Percentiles rank a stretch among this genome's conserved stretches.
Evolutionary conservation across 2,888 invertebrate species (phyloP).

Genomic region (Idaea straminata): DNA sequence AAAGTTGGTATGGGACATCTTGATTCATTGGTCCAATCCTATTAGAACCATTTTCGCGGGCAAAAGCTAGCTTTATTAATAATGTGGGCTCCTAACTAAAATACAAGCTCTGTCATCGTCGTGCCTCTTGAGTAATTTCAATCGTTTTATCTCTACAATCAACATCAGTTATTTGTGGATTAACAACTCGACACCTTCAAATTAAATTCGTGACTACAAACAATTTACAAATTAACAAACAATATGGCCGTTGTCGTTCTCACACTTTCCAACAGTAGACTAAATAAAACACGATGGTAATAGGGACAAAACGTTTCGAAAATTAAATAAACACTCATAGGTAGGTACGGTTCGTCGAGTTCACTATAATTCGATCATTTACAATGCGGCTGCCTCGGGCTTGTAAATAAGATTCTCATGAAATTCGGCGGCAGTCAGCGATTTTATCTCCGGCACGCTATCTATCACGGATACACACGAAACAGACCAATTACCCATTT

Average conservation of each 20-base stretch:
- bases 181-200: slow-evolving; percentile 55
- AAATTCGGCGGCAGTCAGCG: slow-evolving; percentile 67
- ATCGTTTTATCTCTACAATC: neutral
- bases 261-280: slow-evolving; percentile 59
- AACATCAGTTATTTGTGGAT: slow-evolving; percentile 35
- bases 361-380: slow-evolving; percentile 72
- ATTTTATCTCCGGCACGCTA: slow-evolving; percentile 71
- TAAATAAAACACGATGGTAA: slow-evolving; percentile 51
- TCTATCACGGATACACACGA: slow-evolving; percentile 69
- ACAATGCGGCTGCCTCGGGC: slow-evolving; percentile 61
- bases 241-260: slow-evolving; percentile 50
- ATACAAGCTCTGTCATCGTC: neutral
- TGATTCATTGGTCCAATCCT: too few species aligned
- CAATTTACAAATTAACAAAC: slow-evolving; percentile 53
- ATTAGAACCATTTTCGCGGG: too few species aligned
- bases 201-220: slow-evolving; percentile 60
- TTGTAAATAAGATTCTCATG: slow-evolving; percentile 67
- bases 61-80: too few species aligned
- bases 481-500: slow-evolving; percentile 62
- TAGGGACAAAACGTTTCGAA: slow-evolving; percentile 66
- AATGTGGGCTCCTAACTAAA: neutral
- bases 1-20: too few species aligned
- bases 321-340: slow-evolving; percentile 71
- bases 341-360: slow-evolving; percentile 57
- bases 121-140: neutral